phyloP scores from a whole-genome alignment of 2,888 invertebrate genomes.

The Lasioglossum oenotherae region DNA sequence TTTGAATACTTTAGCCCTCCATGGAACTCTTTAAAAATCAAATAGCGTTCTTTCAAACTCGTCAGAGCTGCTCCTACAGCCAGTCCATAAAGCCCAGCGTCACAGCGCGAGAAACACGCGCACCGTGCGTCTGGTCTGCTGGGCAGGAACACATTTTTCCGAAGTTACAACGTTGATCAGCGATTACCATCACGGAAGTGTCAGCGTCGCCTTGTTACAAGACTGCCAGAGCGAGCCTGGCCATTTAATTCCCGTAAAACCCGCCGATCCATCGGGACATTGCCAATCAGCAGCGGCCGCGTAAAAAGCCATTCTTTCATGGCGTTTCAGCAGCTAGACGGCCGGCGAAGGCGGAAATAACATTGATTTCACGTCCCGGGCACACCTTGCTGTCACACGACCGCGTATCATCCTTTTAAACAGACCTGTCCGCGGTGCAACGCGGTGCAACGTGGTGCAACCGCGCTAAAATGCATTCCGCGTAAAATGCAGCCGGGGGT shows the following conservation, averaged over 20 bases:
- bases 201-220: background rate
- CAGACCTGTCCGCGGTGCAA: constrained; percentile 42
- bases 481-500: constrained; percentile 39
- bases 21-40: no score
- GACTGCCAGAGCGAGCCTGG: background rate
- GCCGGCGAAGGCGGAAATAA: constrained; percentile 48
- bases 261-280: constrained; percentile 19
- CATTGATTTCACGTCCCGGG: constrained; percentile 61
- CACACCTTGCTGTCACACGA: constrained; percentile 59
- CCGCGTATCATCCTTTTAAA: constrained; percentile 57
- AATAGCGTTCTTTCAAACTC: no score
- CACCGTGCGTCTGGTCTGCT: background rate
- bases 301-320: constrained; percentile 35
- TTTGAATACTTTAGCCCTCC: no score
- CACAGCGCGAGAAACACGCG: background rate
- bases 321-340: constrained; percentile 4
- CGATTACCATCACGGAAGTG: constrained; percentile 8
- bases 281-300: constrained; percentile 25
- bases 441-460: constrained; percentile 21
- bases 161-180: constrained; percentile 4
- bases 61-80: background rate
- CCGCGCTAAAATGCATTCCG: constrained; percentile 4
- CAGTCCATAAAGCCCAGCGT: background rate
- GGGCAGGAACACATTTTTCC: background rate
- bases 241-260: constrained; percentile 16